Evolutionary conservation across 1,140 invertebrate genomes (phyloP).

Genomic region (Drosophila mayri): DNA sequence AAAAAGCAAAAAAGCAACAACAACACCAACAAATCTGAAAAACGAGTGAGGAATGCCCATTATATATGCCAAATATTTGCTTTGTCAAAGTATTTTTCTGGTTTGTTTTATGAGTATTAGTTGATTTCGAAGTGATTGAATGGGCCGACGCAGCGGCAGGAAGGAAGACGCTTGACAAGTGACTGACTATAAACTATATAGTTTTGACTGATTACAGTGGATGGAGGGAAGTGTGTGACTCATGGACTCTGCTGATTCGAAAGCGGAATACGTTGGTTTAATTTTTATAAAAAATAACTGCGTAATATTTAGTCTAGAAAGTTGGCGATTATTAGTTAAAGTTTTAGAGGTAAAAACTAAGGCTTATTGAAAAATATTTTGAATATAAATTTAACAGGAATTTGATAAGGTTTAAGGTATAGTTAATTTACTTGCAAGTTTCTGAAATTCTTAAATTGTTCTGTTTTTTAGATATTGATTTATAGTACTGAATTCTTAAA

Average conservation of each 20-base stretch:
- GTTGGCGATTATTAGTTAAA: not conserved
- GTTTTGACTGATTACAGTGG: slow-evolving; percentile 35
- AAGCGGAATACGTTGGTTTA: not conserved
- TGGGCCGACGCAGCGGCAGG: slow-evolving; percentile 9
- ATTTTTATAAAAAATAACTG: slow-evolving; percentile 38
- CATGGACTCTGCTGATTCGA: not conserved
- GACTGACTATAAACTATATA: slow-evolving; percentile 30
- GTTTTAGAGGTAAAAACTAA: not conserved
- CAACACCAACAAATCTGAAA: slow-evolving; percentile 30
- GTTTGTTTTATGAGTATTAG: slow-evolving; percentile 53
- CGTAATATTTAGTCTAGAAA: slow-evolving; percentile 16
- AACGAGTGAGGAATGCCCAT: slow-evolving; percentile 53
- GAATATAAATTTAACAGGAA: not conserved
- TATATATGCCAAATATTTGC: slow-evolving; percentile 64
- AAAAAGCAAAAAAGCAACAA: slow-evolving; percentile 38
- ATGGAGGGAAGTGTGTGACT: slow-evolving; percentile 10
- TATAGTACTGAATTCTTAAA: too few species aligned
- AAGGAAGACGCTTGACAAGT: slow-evolving; percentile 8
- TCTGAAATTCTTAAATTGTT: too few species aligned
- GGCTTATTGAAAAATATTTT: not conserved
- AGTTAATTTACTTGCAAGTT: too few species aligned
- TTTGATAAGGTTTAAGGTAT: too few species aligned
- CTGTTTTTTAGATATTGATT: too few species aligned
- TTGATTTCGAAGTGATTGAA: slow-evolving; percentile 50
- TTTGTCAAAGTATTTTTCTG: slow-evolving; percentile 62